A percentile compares a stretch with the other conserved stretches of the same genome.
Conservation (phyloP, 2,113 vertebrate species). For the Ornithorhynchus anatinus region DNA sequence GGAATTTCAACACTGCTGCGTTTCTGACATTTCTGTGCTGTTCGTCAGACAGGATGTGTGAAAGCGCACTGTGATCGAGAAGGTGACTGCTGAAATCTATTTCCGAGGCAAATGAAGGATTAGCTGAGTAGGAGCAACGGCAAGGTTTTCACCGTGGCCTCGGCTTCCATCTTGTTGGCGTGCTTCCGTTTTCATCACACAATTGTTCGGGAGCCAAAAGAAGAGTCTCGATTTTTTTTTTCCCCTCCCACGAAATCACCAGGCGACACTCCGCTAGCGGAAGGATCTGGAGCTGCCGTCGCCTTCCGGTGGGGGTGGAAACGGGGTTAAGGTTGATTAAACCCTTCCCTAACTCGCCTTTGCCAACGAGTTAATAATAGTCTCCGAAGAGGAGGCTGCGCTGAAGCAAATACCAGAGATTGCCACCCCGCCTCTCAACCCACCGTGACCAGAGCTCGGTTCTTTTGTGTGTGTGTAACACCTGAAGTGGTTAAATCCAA, state of each 20-base stretch:
- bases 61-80: slow-evolving; percentile 46
- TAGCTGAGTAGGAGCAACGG: slow-evolving; percentile 33
- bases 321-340: slow-evolving; percentile 41
- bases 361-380: background rate
- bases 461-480: too few relatives aligned
- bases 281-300: background rate
- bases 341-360: slow-evolving; percentile 17
- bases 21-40: slow-evolving; percentile 67
- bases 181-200: background rate
- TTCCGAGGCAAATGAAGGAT: slow-evolving; percentile 63
- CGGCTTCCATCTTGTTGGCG: slow-evolving; percentile 18
- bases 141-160: slow-evolving; percentile 25
- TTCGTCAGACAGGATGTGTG: slow-evolving; percentile 64
- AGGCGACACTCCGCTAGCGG: background rate
- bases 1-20: slow-evolving; percentile 62
- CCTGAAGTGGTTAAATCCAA: background rate
- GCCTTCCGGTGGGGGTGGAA: slow-evolving; percentile 9
- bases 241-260: background rate
- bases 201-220: background rate
- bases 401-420: background rate
- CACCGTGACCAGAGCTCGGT: too few relatives aligned
- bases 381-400: background rate
- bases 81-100: slow-evolving; percentile 58
- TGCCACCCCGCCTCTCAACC: background rate
- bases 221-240: background rate